Percentiles rank a stretch among this genome's conserved stretches.
Evolutionary conservation across 2,888 invertebrate species (phyloP).

Genomic region (Mesopsocus fuscifrons): DNA sequence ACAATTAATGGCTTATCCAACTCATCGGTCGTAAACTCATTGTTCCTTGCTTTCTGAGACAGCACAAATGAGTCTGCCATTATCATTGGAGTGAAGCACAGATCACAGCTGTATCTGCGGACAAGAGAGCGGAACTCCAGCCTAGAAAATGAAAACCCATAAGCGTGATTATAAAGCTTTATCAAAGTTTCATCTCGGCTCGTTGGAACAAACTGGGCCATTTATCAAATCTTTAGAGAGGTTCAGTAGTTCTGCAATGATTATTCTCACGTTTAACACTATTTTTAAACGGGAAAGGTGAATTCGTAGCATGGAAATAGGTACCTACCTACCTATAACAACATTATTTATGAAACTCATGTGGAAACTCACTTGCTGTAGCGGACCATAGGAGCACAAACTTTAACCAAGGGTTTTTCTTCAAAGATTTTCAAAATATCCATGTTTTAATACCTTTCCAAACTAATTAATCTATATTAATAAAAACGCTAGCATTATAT

Average conservation of each 20-base stretch:
- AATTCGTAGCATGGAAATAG: too few relatives aligned
- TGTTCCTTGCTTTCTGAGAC: conserved; percentile 66
- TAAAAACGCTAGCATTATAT: neutral
- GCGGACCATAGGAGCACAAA: conserved; percentile 92
- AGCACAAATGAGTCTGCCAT: conserved; percentile 82
- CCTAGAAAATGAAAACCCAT: conserved; percentile 33
- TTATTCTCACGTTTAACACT: conserved; percentile 19
- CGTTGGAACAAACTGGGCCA: too few relatives aligned
- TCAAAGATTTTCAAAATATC: conserved; percentile 46
- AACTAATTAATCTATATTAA: too few relatives aligned
- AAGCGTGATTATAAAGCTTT: too few relatives aligned
- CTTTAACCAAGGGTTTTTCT: conserved; percentile 42
- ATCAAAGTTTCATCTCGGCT: too few relatives aligned
- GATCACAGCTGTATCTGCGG: conserved; percentile 62
- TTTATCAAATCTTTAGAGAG: too few relatives aligned
- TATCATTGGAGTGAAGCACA: conserved; percentile 94
- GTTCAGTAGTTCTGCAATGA: conserved; percentile 26
- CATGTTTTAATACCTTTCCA: neutral
- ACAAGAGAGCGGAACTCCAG: conserved; percentile 58
- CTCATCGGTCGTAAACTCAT: conserved; percentile 56
- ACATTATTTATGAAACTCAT: too few relatives aligned
- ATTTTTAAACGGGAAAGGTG: too few relatives aligned
- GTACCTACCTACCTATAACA: too few relatives aligned
- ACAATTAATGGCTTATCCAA: conserved; percentile 74
- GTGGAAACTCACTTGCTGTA: conserved; percentile 70